These are phyloP conservation scores for Colletes latitarsis DNA, from an alignment of 1,140 invertebrate genomes.

Conservation along the genomic window DNA sequence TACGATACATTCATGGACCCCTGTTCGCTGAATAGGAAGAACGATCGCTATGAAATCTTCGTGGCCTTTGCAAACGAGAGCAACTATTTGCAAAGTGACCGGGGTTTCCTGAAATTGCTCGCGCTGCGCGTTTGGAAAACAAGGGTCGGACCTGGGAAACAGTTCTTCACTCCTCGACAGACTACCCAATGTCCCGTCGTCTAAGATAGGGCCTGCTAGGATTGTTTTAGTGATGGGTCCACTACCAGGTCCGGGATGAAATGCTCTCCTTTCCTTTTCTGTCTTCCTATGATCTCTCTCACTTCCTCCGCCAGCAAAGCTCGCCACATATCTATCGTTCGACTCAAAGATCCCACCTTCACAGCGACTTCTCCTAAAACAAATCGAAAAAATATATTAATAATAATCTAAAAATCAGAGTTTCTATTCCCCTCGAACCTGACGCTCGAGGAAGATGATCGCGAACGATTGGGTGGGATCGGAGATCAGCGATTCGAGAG, in stretches of 20 bases:
- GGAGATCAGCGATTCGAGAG: too few relatives aligned
- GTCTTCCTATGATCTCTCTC: too few relatives aligned
- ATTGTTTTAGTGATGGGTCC: too few relatives aligned
- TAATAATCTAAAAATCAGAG: too few relatives aligned
- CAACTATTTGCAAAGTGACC: constrained; percentile 65
- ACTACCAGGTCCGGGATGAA: too few relatives aligned
- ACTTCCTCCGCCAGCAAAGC: too few relatives aligned
- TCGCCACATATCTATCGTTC: too few relatives aligned
- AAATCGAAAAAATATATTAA: too few relatives aligned
- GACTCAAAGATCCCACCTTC: too few relatives aligned
- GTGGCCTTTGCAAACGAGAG: constrained; percentile 43
- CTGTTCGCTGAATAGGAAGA: constrained; percentile 39
- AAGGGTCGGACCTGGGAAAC: constrained; percentile 55
- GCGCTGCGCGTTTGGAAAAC: constrained; percentile 47
- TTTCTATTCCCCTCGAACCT: neutral
- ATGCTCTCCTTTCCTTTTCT: too few relatives aligned
- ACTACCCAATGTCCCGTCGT: neutral
- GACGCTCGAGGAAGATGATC: constrained; percentile 2
- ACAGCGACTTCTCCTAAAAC: too few relatives aligned
- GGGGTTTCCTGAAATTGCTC: constrained; percentile 56
- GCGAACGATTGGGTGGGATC: constrained; percentile 6
- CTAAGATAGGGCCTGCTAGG: too few relatives aligned
- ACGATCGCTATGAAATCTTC: constrained; percentile 52
- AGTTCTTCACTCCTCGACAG: constrained; percentile 25
- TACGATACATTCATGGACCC: constrained; percentile 60